Base-by-base conservation (phyloP, 2,113 vertebrate genomes). In the Crypturellus undulatus region DNA sequence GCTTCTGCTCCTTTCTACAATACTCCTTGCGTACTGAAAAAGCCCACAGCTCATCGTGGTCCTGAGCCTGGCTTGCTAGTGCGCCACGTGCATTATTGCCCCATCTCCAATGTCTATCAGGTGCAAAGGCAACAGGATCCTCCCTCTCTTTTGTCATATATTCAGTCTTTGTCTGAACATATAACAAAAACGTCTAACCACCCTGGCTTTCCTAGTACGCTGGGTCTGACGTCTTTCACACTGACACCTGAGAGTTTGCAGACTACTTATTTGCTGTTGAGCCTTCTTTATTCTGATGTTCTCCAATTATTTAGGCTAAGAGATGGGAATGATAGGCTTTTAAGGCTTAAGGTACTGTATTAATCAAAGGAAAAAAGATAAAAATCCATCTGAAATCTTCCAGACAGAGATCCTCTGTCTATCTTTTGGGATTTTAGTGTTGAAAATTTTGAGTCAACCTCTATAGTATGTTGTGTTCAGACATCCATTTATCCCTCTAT, bases 401-500 rank as follows among this genome's bases (percentile, higher is more conserved):
- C 65, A 84, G 79, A 65, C 22, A 83, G 76, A 94, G 19, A 65
- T 89, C 28, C n/a, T 6, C 20, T 81, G 69, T 69, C 52, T 90
- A 30, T 81, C 4, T 0, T 93, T 95, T 87, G 87, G 83, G 92
- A 92, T 89, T 94, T 87, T 84, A 95, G 42, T 58, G 69, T n/a
- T 84, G 60, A 93, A 87, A 94, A 94, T 85, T 89, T 93, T 90
- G 94, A 73, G 87, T 96, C 87, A 94, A 92, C 90, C 77, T 86
- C 59, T 92, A 67, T 78, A 91, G 92, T 79, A 85, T 0, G 2
- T 88, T 90, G 65, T 86, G 83, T 87, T 90, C 90, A 95, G 59
- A 65, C 73, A 93, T 95, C 62, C 79, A 87, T 91, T 87, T 94
- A 91, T 92, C 91, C 96, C 91, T 97, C 94, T 91, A 2, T 94